Percentiles rank a stretch among this genome's conserved stretches.
Conservation (phyloP, 2,797 vertebrate genomes). For the Botia kubotai region DNA sequence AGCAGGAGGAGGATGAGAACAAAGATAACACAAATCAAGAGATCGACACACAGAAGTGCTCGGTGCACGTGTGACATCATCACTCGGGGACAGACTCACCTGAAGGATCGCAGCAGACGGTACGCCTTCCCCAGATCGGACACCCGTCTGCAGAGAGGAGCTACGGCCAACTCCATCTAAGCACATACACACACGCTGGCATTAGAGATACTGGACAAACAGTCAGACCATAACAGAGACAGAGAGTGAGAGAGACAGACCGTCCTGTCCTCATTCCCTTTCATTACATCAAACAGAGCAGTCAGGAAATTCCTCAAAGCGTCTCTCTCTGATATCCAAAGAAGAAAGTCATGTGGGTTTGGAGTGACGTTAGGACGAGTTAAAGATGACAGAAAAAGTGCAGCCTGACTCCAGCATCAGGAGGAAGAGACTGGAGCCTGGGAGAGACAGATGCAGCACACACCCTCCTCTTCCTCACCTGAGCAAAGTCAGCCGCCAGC, state of each 20-base stretch:
- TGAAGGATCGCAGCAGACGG: conserved; percentile 93
- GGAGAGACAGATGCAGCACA: conserved; percentile 67
- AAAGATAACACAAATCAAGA: conserved; percentile 23
- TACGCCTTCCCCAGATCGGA: conserved; percentile 93
- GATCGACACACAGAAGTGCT: neutral
- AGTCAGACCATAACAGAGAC: neutral
- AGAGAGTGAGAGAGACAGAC: neutral
- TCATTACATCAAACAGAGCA: neutral
- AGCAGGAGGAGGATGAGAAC: conserved; percentile 5
- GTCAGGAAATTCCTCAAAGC: neutral
- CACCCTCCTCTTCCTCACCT: conserved; percentile 81
- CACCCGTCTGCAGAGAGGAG: conserved; percentile 90
- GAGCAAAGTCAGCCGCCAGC: conserved; percentile 93
- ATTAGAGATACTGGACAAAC: neutral
- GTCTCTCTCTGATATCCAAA: neutral
- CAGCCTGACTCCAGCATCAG: neutral
- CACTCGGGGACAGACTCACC: conserved; percentile 75
- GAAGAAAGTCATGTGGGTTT: neutral
- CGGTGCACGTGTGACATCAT: neutral
- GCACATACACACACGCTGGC: conserved; percentile 29
- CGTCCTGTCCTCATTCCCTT: neutral
- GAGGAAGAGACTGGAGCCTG: neutral
- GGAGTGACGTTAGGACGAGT: neutral
- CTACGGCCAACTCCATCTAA: conserved; percentile 95
- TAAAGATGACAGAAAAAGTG: no score